Evolutionary conservation across 2,113 vertebrate genomes (phyloP), one percentile per base, ranked within the genome.

Genomic region (Oryzias woworae): DNA sequence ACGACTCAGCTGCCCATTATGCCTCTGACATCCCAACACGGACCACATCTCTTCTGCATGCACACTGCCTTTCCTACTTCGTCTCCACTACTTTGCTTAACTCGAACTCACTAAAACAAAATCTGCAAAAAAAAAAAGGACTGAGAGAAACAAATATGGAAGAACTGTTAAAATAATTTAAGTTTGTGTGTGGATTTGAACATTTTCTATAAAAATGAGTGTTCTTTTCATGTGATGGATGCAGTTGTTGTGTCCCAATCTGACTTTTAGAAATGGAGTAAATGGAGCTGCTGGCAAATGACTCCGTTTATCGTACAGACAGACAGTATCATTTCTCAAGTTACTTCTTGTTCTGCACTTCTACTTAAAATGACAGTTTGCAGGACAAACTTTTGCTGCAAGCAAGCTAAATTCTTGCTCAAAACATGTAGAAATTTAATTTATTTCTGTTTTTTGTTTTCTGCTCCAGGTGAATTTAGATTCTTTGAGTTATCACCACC

Each of bases 1-100:
- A 90, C 90, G 91, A 90, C 90, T 91, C 91, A 90, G 87, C 86
- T 72, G 72, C 81, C 87, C 80, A 90, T 91, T 91, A 90, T 82
- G 77, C 77, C 78, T 48, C 85, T 87, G 83, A 90, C 90, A 88
- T 85, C 86, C 84, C 83, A 24, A 77, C 78, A 88, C 80, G 78
- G 80, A 88, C 83, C 83, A 85, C 88, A 88, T 88, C 87, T 81
- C 85, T 73, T 77, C 77, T 75, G 70, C 68, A 56, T 75, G 61
- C 83, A 77, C 77, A n/a, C 28, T 61, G 62, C 80, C 75, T 31
- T 59, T 73, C 53, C 56, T 50, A 62, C 76, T 72, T 65, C 51
- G 75, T 23, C 64, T n/a, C 50, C 61, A 26, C 75, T 41, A 26
- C 71, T 69, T 75, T 45, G 31, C 50, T 64, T 62, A 10, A 17